Evolutionary conservation across 1,140 invertebrate genomes (phyloP).

Genomic region (Monomorium pharaonis): DNA sequence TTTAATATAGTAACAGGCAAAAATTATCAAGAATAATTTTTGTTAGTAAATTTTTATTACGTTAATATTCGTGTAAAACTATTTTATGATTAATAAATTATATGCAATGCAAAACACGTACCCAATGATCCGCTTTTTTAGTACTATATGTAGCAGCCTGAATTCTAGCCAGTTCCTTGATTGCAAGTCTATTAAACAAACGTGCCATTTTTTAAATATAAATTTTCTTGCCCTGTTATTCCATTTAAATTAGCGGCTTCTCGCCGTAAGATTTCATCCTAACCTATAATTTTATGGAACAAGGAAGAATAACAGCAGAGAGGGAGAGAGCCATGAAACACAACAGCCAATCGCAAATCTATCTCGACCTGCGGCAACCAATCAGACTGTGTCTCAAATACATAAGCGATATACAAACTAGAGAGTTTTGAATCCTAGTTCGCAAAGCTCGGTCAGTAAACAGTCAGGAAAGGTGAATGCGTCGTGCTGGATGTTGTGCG

Average conservation of each 20-base stretch:
- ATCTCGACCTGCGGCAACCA: neutral
- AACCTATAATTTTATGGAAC: neutral
- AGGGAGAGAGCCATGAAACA: neutral
- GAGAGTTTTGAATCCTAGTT: neutral
- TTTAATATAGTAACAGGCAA: too few relatives aligned
- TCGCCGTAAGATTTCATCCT: neutral
- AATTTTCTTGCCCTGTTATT: neutral
- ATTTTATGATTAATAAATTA: too few relatives aligned
- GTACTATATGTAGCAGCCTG: conserved; percentile 67
- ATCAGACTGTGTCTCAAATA: neutral
- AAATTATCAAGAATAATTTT: too few relatives aligned
- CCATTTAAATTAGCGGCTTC: neutral
- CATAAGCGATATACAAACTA: neutral
- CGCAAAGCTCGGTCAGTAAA: neutral
- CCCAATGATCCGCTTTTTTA: conserved; percentile 76
- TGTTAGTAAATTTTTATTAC: too few relatives aligned
- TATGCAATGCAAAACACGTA: conserved; percentile 54
- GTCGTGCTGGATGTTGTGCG: neutral
- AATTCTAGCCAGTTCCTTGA: conserved; percentile 55
- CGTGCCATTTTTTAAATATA: conserved; percentile 45
- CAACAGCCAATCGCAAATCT: neutral
- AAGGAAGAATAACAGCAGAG: neutral
- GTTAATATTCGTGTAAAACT: too few relatives aligned
- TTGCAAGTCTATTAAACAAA: conserved; percentile 41
- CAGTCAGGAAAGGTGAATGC: neutral